Evolutionary conservation across 1,140 invertebrate species (phyloP).

Genomic region (Paraescarpia echinospica): DNA sequence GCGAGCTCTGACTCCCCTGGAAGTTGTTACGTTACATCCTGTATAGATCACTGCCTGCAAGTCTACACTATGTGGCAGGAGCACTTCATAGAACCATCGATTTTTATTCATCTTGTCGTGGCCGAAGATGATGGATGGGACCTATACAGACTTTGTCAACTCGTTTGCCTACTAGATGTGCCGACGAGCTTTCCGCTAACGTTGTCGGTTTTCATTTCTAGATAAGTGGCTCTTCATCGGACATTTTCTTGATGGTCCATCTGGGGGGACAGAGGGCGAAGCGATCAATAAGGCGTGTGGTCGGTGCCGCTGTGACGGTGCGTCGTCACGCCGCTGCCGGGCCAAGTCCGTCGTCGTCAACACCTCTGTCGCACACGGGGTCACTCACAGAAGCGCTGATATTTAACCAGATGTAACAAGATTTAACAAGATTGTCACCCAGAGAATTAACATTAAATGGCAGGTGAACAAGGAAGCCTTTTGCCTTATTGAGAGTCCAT

Average conservation of each 20-base stretch:
- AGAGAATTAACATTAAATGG: too few species aligned
- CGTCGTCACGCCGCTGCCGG: not conserved
- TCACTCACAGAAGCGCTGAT: too few species aligned
- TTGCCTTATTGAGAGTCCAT: too few species aligned
- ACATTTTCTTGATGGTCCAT: not conserved
- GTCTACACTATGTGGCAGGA: not conserved
- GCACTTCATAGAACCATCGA: not conserved
- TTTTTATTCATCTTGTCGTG: constrained; percentile 1
- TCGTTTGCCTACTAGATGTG: not conserved
- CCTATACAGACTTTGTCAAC: not conserved
- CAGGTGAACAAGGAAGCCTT: too few species aligned
- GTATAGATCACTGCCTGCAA: not conserved
- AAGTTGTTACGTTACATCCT: too few species aligned
- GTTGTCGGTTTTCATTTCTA: constrained; percentile 5
- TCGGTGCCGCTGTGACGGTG: not conserved
- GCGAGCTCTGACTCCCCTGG: not conserved
- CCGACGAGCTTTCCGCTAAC: not conserved
- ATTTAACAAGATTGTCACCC: too few species aligned
- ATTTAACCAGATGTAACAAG: too few species aligned
- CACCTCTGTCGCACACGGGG: not conserved
- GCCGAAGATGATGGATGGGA: not conserved
- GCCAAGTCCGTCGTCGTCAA: not conserved
- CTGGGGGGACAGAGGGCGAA: not conserved
- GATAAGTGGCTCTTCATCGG: not conserved
- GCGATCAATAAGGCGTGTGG: not conserved